phyloP scores from a whole-genome alignment of 1,140 invertebrate species.

The Zaprionus gabonicus region DNA sequence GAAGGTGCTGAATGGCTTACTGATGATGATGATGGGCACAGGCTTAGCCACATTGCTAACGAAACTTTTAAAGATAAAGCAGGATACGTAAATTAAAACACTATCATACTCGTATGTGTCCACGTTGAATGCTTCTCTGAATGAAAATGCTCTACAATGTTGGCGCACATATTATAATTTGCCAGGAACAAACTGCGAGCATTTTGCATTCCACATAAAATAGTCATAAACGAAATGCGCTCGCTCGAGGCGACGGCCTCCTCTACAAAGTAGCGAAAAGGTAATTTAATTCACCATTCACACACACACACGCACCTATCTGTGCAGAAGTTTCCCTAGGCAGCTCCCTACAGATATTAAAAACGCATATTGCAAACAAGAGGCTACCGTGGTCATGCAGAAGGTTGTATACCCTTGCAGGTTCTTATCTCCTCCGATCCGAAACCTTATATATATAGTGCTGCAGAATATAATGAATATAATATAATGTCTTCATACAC shows the following conservation, averaged over 20 bases:
- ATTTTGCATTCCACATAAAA: conserved; percentile 11
- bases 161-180: conserved; percentile 8
- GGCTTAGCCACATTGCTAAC: background rate
- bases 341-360: background rate
- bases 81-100: background rate
- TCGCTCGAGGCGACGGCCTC: background rate
- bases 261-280: conserved; percentile 15
- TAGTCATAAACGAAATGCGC: conserved; percentile 8
- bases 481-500: too few species aligned
- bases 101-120: background rate
- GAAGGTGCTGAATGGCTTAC: conserved; percentile 3
- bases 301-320: background rate
- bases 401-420: too few species aligned
- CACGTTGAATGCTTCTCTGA: background rate
- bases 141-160: conserved; percentile 12
- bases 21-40: background rate
- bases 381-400: too few species aligned
- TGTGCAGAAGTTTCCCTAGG: background rate
- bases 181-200: background rate
- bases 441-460: too few species aligned
- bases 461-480: too few species aligned
- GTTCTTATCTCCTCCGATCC: too few species aligned
- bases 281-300: conserved; percentile 14
- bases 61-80: too few species aligned
- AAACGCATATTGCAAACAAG: background rate